A percentile compares a stretch with the other conserved stretches of the same genome.
phyloP scores from a whole-genome alignment of 2,113 vertebrate species.

The Hyperoodon ampullatus region DNA sequence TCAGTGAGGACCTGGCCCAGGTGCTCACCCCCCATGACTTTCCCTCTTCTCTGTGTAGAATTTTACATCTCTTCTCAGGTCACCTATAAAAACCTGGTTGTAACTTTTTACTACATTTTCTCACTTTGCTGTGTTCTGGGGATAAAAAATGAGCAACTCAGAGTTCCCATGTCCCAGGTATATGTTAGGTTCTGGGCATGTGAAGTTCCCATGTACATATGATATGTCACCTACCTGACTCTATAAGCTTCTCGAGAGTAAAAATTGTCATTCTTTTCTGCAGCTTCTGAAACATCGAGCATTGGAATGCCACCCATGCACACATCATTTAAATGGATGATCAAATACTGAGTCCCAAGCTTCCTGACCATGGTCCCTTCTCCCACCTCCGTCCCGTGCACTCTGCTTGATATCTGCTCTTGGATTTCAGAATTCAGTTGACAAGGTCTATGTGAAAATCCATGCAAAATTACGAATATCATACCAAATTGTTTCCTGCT shows the following conservation, averaged over 20 bases:
- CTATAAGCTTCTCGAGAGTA: neutral
- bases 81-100: neutral
- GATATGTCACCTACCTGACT: neutral
- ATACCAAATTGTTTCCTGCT: neutral
- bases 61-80: neutral
- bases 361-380: neutral
- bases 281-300: neutral
- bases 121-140: neutral
- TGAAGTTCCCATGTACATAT: neutral
- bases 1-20: neutral
- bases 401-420: neutral
- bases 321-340: neutral
- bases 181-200: neutral
- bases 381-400: neutral
- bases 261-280: neutral
- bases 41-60: neutral
- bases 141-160: neutral
- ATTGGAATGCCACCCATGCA: neutral
- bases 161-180: neutral
- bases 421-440: slow-evolving; percentile 23
- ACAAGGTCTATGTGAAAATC: slow-evolving; percentile 1
- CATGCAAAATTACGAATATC: neutral
- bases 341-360: neutral
- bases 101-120: neutral
- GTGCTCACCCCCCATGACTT: neutral